phyloP scores from a whole-genome alignment of 2,113 vertebrate species.

The Poeciliopsis retropinna region DNA sequence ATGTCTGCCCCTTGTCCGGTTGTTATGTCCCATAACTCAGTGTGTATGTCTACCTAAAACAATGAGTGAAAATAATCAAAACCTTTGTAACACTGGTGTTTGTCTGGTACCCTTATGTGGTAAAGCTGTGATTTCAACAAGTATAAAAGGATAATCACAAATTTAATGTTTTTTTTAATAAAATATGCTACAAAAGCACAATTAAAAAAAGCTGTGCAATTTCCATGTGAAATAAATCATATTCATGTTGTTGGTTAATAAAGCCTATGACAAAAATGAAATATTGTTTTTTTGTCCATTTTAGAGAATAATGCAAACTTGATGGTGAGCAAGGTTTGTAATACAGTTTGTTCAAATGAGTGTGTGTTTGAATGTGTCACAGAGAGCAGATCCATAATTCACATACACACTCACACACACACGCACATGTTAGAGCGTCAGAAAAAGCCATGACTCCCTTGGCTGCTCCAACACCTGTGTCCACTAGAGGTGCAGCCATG shows the following conservation, averaged over 20 bases:
- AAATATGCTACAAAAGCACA: not conserved
- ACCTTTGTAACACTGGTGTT: slow-evolving; percentile 44
- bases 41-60: slow-evolving; percentile 47
- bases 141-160: not conserved
- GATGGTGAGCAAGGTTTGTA: slow-evolving; percentile 45
- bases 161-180: not conserved
- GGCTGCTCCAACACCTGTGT: slow-evolving; percentile 54
- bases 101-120: slow-evolving; percentile 28
- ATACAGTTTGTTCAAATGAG: slow-evolving; percentile 12
- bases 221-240: not conserved
- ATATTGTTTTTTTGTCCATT: not conserved
- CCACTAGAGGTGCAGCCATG: slow-evolving; percentile 54
- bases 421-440: slow-evolving; percentile 33
- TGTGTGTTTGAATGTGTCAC: slow-evolving; percentile 42
- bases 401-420: slow-evolving; percentile 23
- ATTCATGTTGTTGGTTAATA: not conserved
- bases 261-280: not conserved
- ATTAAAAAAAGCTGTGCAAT: not conserved
- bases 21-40: slow-evolving; percentile 50
- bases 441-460: slow-evolving; percentile 55
- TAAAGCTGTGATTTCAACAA: slow-evolving; percentile 34
- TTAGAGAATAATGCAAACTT: slow-evolving; percentile 27
- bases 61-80: slow-evolving; percentile 55
- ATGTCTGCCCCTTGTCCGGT: slow-evolving; percentile 62
- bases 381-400: slow-evolving; percentile 47